These are phyloP conservation scores for Macrobrachium nipponense DNA, from an alignment of 1,140 invertebrate genomes.

Conservation along the genomic window DNA sequence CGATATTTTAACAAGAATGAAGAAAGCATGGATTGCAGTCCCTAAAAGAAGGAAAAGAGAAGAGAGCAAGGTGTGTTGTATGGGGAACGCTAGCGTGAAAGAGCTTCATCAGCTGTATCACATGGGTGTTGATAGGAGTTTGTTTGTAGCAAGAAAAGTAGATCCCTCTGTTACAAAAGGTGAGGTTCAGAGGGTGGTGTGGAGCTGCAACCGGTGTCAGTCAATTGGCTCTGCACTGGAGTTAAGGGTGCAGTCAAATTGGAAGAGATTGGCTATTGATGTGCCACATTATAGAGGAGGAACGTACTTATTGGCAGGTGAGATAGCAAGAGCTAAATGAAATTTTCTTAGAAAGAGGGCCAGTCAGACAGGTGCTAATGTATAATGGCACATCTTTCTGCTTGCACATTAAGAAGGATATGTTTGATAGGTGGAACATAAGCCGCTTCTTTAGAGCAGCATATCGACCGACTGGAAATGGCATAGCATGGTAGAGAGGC, in stretches of 20 bases:
- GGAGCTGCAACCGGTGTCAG: conserved; percentile 1
- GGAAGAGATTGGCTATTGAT: conserved; percentile 25
- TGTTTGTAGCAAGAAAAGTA: conserved; percentile 33
- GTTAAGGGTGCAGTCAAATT: not conserved
- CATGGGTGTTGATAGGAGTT: conserved; percentile 34
- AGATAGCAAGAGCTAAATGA: conserved; percentile 17
- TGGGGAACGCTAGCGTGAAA: not conserved
- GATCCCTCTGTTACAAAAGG: conserved; percentile 12
- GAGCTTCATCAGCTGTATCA: conserved; percentile 15
- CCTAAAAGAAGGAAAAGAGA: not conserved
- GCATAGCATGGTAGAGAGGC: conserved; percentile 17
- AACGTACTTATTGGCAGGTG: conserved; percentile 22
- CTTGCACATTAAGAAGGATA: not conserved
- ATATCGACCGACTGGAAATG: conserved; percentile 31
- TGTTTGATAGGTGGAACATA: conserved; percentile 25
- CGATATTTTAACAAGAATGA: conserved; percentile 23
- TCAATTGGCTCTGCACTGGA: conserved; percentile 23
- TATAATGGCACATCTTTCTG: not conserved
- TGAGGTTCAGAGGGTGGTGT: conserved; percentile 14
- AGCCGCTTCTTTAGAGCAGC: conserved; percentile 23
- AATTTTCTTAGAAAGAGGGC: conserved; percentile 8
- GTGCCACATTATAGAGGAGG: not conserved
- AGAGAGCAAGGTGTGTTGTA: conserved; percentile 17
- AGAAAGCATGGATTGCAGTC: conserved; percentile 14
- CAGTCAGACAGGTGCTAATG: conserved; percentile 2